These are phyloP conservation scores for Cryptocephalus primarius DNA, from an alignment of 2,888 invertebrate species.

Conservation along the genomic window DNA sequence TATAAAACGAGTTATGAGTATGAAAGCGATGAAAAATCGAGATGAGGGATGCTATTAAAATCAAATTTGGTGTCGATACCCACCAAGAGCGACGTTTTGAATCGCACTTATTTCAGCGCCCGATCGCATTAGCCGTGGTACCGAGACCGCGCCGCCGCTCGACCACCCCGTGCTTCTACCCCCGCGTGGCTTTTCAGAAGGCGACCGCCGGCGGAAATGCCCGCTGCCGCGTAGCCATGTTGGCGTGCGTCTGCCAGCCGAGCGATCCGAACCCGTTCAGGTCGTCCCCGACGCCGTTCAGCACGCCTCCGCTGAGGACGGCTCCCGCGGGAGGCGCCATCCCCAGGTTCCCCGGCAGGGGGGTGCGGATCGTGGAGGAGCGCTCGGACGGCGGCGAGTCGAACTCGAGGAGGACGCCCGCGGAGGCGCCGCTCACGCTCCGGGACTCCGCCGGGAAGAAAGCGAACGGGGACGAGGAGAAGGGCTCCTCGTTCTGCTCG, in stretches of 20 bases:
- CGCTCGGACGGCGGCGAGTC: background rate
- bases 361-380: slow-evolving; percentile 10
- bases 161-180: background rate
- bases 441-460: background rate
- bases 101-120: no score
- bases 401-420: background rate
- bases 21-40: no score
- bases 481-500: background rate
- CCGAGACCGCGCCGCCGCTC: no score
- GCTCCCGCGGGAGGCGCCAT: slow-evolving; percentile 16
- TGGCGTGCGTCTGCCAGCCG: slow-evolving; percentile 59
- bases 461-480: slow-evolving; percentile 1
- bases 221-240: slow-evolving; percentile 36
- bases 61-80: no score
- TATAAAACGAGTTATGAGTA: no score
- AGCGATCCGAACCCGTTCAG: slow-evolving; percentile 47
- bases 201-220: slow-evolving; percentile 2
- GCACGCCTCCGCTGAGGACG: slow-evolving; percentile 34
- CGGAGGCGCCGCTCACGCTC: slow-evolving; percentile 12
- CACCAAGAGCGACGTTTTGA: no score
- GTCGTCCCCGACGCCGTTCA: slow-evolving; percentile 42
- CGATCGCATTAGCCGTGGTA: no score
- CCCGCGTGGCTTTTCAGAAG: background rate
- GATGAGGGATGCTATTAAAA: no score
- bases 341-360: slow-evolving; percentile 24